These are phyloP conservation scores for Neria commutata DNA, from an alignment of 2,888 invertebrate genomes.

Conservation along the genomic window DNA sequence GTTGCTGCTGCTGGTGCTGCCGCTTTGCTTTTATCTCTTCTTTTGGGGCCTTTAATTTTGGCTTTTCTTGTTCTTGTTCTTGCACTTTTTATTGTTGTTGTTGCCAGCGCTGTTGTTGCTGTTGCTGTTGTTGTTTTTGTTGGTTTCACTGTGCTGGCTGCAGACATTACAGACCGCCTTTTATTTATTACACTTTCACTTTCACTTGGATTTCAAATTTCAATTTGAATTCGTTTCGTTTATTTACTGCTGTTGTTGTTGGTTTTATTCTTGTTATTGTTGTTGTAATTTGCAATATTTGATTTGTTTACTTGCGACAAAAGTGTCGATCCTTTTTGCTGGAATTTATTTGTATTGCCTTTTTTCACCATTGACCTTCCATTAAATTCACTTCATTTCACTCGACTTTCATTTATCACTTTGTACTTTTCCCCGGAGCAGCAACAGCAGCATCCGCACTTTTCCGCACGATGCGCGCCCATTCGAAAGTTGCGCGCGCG, in stretches of 20 bases:
- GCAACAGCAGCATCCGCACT: too few species aligned
- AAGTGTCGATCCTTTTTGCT: too few species aligned
- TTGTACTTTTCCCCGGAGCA: too few species aligned
- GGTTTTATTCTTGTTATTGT: background rate
- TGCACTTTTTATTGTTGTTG: conserved; percentile 30
- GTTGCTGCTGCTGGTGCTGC: conserved; percentile 4
- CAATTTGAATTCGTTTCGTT: background rate
- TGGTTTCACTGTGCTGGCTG: background rate
- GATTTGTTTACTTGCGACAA: too few species aligned
- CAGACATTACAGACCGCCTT: background rate
- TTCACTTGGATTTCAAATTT: conserved; percentile 1
- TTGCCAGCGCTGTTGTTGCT: background rate
- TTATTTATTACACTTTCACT: background rate
- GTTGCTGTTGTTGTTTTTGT: conserved; percentile 21
- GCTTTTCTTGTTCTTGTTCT: conserved; percentile 35
- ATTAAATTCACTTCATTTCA: background rate
- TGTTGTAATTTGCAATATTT: too few species aligned
- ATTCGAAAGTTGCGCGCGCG: conserved; percentile 48
- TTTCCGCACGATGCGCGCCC: conserved; percentile 32
- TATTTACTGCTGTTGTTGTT: background rate
- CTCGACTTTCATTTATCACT: background rate
- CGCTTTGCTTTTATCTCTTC: conserved; percentile 11
- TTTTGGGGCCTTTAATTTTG: conserved; percentile 1
- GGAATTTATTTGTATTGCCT: background rate
- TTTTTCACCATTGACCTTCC: background rate